phyloP scores from a whole-genome alignment of 2,797 vertebrate species.

The Peromyscus aztecus region DNA sequence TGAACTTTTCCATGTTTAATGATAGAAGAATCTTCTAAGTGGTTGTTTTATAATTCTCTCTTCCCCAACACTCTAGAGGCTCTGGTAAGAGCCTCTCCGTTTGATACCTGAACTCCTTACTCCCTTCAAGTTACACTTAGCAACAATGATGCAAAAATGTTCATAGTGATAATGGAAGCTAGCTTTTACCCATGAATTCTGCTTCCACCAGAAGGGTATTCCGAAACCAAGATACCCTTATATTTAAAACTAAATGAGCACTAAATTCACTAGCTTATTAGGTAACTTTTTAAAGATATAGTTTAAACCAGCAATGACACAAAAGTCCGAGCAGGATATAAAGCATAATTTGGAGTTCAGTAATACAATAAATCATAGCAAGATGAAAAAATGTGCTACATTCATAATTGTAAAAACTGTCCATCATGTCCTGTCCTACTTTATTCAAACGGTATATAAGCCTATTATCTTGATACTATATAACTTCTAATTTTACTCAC shows the following conservation, averaged over 20 bases:
- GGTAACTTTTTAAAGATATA: background rate
- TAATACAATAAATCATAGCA: conserved; percentile 7
- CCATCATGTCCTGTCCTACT: background rate
- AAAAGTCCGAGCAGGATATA: conserved; percentile 19
- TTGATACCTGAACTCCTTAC: background rate
- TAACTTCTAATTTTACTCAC: conserved; percentile 40
- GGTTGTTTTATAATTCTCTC: conserved; percentile 47
- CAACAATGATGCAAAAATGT: conserved; percentile 55
- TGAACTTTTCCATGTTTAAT: conserved; percentile 29
- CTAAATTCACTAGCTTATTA: conserved; percentile 63
- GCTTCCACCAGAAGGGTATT: conserved; percentile 39
- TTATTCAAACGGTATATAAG: conserved; percentile 28
- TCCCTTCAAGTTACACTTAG: background rate
- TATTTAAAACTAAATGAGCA: conserved; percentile 51
- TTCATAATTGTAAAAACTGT: conserved; percentile 46
- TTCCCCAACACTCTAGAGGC: conserved; percentile 22
- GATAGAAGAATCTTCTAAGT: conserved; percentile 56
- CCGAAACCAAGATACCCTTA: conserved; percentile 29
- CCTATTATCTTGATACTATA: conserved; percentile 13
- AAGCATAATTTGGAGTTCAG: conserved; percentile 60
- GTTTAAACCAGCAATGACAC: conserved; percentile 42
- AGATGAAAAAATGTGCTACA: conserved; percentile 35
- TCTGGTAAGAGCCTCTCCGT: conserved; percentile 28
- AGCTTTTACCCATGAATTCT: conserved; percentile 47
- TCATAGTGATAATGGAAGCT: conserved; percentile 35